Evolutionary conservation across 1,140 invertebrate species (phyloP).

Genomic region (Procambarus clarkii): DNA sequence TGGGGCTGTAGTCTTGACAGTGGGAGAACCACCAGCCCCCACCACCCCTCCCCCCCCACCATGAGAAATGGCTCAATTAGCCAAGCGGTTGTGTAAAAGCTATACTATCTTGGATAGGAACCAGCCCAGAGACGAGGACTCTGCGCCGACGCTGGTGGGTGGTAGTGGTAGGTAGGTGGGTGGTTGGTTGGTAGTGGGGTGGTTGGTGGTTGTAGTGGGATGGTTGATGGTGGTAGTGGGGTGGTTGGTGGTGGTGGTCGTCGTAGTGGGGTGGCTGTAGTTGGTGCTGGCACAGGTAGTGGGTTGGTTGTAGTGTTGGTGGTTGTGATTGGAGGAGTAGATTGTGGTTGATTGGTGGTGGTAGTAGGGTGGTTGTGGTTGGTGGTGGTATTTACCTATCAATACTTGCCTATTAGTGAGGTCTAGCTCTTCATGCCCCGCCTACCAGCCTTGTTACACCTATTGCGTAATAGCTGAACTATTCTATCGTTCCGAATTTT

Average conservation of each 20-base stretch:
- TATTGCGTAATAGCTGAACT: no score
- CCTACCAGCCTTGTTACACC: neutral
- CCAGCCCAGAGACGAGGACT: slow-evolving; percentile 12
- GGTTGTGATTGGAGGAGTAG: neutral
- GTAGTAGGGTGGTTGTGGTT: slow-evolving; percentile 15
- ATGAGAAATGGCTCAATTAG: slow-evolving; percentile 32
- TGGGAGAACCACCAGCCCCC: neutral
- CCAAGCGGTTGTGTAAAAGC: slow-evolving; percentile 15
- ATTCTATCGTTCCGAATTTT: no score
- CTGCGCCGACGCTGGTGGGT: no score
- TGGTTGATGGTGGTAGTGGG: no score
- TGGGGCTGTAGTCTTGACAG: neutral
- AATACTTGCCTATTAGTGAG: neutral
- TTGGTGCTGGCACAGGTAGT: neutral
- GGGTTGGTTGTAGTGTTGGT: neutral
- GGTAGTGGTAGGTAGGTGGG: no score
- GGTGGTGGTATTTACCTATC: neutral
- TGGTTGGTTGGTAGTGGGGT: no score
- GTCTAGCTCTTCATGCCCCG: neutral
- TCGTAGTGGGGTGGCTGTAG: neutral
- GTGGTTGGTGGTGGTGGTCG: neutral
- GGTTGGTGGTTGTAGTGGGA: no score
- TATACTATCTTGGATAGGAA: slow-evolving; percentile 22
- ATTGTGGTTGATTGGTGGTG: neutral
- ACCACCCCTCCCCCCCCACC: neutral